Percentiles rank a stretch among this genome's conserved stretches.
Conservation (phyloP, 2,888 invertebrate genomes). For the Rotaria sp. region DNA sequence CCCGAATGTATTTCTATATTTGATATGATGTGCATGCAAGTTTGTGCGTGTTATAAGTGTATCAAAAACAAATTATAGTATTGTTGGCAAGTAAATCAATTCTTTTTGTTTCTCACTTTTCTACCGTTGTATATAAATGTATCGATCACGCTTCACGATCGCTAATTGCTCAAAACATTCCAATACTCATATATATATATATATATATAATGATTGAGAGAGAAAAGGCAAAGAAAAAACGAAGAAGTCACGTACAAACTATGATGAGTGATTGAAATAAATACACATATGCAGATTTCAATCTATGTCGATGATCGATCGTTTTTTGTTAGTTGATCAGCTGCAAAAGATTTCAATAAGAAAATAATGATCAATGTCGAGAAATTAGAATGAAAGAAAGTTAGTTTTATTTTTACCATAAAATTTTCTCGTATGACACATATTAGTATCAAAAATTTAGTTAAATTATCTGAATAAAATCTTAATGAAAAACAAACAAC, state of each 20-base stretch:
- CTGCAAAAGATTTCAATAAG: background rate
- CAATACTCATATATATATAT: background rate
- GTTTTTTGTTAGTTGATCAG: background rate
- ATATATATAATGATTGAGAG: background rate
- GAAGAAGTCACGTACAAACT: background rate
- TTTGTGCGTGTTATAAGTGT: background rate
- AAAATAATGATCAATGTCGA: background rate
- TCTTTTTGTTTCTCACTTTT: background rate
- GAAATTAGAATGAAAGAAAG: background rate
- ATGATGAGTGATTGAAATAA: constrained; percentile 7
- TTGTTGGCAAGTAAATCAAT: background rate
- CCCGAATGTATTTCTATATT: background rate
- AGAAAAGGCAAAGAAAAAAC: background rate
- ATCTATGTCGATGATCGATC: background rate
- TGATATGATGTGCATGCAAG: background rate
- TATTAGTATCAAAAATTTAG: no score
- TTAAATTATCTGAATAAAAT: no score
- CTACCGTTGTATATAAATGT: background rate
- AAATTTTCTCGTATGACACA: no score
- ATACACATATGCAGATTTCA: background rate
- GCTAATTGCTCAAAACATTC: constrained; percentile 12
- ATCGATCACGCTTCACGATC: background rate
- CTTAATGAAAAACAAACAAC: no score
- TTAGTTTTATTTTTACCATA: no score
- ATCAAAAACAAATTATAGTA: background rate